phyloP scores from a whole-genome alignment of 2,888 invertebrate species.

The Limenitis camilla region DNA sequence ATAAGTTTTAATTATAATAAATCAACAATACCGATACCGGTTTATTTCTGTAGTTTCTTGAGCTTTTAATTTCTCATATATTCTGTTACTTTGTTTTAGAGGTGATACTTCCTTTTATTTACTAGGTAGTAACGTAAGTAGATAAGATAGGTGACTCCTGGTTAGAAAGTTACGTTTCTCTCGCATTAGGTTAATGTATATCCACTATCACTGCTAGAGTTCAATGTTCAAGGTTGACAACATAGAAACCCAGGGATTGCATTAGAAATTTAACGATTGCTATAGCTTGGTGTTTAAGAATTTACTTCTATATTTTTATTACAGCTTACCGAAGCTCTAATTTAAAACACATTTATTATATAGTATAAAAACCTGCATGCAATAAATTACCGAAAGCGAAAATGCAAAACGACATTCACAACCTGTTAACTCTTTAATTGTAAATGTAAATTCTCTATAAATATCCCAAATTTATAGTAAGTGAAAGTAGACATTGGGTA shows the following conservation, averaged over 20 bases:
- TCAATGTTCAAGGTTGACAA: constrained; percentile 47
- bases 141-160: constrained; percentile 14
- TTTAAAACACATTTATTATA: too few relatives aligned
- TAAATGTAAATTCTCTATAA: not conserved
- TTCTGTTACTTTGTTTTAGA: too few relatives aligned
- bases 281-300: not conserved
- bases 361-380: too few relatives aligned
- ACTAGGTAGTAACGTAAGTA: constrained; percentile 1
- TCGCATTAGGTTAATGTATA: constrained; percentile 47
- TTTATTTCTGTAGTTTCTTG: too few relatives aligned
- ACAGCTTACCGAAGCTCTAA: too few relatives aligned
- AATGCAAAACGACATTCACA: too few relatives aligned
- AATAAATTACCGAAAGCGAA: too few relatives aligned
- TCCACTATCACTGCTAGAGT: constrained; percentile 33
- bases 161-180: constrained; percentile 59
- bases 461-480: constrained; percentile 2
- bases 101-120: too few relatives aligned
- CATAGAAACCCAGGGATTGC: constrained; percentile 1
- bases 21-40: not conserved
- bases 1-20: too few relatives aligned
- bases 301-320: too few relatives aligned
- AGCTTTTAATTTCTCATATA: too few relatives aligned
- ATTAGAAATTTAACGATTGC: constrained; percentile 5
- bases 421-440: not conserved
- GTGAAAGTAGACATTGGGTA: constrained; percentile 2